A percentile compares a stretch with the other conserved stretches of the same genome.
Conservation (phyloP, 1,140 invertebrate genomes). For the Scylla paramamosain region DNA sequence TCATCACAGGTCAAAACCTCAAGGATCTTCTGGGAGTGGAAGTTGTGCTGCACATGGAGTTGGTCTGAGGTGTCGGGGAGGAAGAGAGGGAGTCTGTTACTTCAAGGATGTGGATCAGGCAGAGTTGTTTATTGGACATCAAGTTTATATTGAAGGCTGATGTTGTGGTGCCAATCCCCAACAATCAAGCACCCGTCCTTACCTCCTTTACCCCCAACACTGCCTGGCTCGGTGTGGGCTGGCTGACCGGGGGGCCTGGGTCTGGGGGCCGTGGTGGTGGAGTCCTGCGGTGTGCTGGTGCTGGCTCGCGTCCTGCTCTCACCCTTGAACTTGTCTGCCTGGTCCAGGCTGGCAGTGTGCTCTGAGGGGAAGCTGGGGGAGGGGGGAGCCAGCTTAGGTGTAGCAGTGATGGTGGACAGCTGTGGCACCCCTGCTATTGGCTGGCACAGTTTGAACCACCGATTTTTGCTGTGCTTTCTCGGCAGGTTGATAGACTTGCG, state of each 20-base stretch:
- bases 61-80: conserved; percentile 59
- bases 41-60: conserved; percentile 74
- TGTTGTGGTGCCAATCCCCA: too few relatives aligned
- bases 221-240: neutral
- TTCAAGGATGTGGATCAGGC: too few relatives aligned
- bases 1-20: conserved; percentile 71
- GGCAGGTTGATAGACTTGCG: neutral
- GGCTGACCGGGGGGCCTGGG: neutral
- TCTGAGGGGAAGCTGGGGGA: neutral
- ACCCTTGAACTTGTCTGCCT: neutral
- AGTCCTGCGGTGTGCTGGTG: neutral
- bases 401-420: neutral
- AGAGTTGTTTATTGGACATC: too few relatives aligned
- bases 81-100: neutral
- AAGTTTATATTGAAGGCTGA: too few relatives aligned
- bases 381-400: neutral
- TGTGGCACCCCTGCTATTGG: neutral
- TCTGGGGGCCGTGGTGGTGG: neutral
- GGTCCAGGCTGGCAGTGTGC: neutral
- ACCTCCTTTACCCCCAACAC: neutral
- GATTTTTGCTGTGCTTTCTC: neutral
- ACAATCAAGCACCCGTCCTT: neutral
- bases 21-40: conserved; percentile 68
- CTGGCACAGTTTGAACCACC: neutral
- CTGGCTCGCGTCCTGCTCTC: neutral